Percentiles rank a stretch among this genome's conserved stretches.
phyloP scores from a whole-genome alignment of 2,888 invertebrate genomes.

The Melikaiella ostensackeni region DNA sequence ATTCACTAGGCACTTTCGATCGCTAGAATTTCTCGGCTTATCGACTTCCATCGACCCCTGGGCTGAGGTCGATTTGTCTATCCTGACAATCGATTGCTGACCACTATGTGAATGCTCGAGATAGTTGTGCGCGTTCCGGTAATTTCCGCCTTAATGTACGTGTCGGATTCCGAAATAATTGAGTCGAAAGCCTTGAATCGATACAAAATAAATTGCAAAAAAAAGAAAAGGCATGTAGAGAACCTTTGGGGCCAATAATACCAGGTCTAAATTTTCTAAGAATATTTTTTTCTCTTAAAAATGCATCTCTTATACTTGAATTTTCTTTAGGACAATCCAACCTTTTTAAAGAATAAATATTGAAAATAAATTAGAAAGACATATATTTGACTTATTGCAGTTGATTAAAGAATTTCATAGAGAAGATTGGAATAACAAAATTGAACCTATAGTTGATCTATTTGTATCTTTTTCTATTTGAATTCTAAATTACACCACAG shows the following conservation, averaged over 20 bases:
- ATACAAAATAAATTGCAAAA: background rate
- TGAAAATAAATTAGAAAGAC: no score
- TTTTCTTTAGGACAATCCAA: no score
- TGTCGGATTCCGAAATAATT: background rate
- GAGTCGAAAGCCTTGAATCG: background rate
- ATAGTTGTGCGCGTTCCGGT: background rate
- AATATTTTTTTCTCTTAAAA: no score
- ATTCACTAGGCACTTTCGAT: background rate
- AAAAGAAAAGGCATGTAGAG: background rate
- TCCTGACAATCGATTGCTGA: constrained; percentile 2
- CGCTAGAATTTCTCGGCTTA: background rate
- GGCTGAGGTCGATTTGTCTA: constrained; percentile 12
- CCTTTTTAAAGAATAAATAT: no score
- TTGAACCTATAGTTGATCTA: no score
- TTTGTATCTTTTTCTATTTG: no score
- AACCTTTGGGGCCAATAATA: background rate
- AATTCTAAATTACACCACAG: no score
- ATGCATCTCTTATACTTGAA: no score
- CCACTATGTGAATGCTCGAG: background rate
- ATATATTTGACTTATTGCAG: no score
- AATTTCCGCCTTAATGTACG: constrained; percentile 8
- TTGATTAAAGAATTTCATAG: no score
- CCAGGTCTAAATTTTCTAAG: background rate
- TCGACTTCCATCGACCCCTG: background rate
- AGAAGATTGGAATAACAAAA: no score